Evolutionary conservation across 2,797 vertebrate species (phyloP).

Genomic region (Pagetopsis macropterus): DNA sequence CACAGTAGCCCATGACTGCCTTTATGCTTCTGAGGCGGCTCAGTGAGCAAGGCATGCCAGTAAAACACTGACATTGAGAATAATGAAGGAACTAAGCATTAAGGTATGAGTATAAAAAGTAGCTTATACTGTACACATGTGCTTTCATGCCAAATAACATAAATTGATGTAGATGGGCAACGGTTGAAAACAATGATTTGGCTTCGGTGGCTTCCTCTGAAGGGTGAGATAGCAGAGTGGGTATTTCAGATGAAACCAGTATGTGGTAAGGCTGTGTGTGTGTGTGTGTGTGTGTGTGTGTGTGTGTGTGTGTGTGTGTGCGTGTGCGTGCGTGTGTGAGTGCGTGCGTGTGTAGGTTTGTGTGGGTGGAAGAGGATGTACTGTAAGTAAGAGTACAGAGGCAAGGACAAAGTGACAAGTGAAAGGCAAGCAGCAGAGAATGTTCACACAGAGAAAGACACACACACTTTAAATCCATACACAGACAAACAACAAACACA

Average conservation of each 20-base stretch:
- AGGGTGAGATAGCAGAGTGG: constrained; percentile 39
- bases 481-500: not conserved
- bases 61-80: not conserved
- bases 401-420: constrained; percentile 29
- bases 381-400: constrained; percentile 23
- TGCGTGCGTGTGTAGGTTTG: constrained; percentile 27
- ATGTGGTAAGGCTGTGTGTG: constrained; percentile 29
- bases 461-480: not conserved
- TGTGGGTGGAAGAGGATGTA: constrained; percentile 56
- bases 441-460: constrained; percentile 13
- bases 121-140: not conserved
- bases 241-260: constrained; percentile 47
- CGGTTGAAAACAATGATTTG: constrained; percentile 49
- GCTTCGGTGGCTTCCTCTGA: constrained; percentile 59
- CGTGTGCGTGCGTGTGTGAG: constrained; percentile 11
- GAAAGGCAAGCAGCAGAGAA: constrained; percentile 6
- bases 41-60: not conserved
- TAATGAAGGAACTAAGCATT: not conserved
- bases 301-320: constrained; percentile 31
- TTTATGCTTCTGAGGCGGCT: not conserved
- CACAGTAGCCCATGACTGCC: not conserved
- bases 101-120: not conserved
- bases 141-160: constrained; percentile 15
- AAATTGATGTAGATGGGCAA: constrained; percentile 33
- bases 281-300: not conserved